A percentile compares a stretch with the other conserved stretches of the same genome.
Evolutionary conservation across 1,140 invertebrate species (phyloP).

Genomic region (Dendrolimus kikuchii): DNA sequence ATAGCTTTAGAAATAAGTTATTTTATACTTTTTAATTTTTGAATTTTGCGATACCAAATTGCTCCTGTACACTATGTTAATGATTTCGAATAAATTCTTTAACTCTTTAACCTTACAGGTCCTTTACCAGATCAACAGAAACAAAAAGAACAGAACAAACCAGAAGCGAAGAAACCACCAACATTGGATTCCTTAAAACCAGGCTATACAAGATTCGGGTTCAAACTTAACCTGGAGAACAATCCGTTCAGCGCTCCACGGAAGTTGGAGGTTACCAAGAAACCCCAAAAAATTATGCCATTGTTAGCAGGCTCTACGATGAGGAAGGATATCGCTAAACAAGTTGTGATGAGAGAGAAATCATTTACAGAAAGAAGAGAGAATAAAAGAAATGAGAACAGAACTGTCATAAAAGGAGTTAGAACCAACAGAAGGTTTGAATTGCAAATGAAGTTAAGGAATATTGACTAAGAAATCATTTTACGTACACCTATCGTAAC

Average conservation of each 20-base stretch:
- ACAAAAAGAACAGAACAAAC: slow-evolving; percentile 13
- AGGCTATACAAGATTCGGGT: slow-evolving; percentile 67
- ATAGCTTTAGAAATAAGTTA: too few species aligned
- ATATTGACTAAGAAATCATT: slow-evolving; percentile 21
- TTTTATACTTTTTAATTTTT: too few species aligned
- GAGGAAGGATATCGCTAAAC: slow-evolving; percentile 38
- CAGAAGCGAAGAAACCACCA: slow-evolving; percentile 21
- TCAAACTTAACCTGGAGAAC: slow-evolving; percentile 41
- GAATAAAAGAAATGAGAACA: slow-evolving; percentile 46
- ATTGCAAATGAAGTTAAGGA: slow-evolving; percentile 74
- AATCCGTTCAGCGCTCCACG: slow-evolving; percentile 44
- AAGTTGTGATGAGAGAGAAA: slow-evolving; percentile 53
- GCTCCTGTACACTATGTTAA: too few species aligned
- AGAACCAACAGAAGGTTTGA: slow-evolving; percentile 79
- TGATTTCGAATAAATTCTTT: too few species aligned
- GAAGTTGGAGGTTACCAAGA: slow-evolving; percentile 15
- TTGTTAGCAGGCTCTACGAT: slow-evolving; percentile 29
- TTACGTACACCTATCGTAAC: background rate
- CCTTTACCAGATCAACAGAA: slow-evolving; percentile 11
- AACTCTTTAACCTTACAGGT: too few species aligned
- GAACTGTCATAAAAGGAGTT: slow-evolving; percentile 73
- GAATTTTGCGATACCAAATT: too few species aligned
- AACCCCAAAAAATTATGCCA: slow-evolving; percentile 14
- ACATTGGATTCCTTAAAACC: slow-evolving; percentile 24
- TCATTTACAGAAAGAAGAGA: slow-evolving; percentile 40